Conservation (phyloP, 2,888 invertebrate genomes). For the Drosophila ochracea region DNA sequence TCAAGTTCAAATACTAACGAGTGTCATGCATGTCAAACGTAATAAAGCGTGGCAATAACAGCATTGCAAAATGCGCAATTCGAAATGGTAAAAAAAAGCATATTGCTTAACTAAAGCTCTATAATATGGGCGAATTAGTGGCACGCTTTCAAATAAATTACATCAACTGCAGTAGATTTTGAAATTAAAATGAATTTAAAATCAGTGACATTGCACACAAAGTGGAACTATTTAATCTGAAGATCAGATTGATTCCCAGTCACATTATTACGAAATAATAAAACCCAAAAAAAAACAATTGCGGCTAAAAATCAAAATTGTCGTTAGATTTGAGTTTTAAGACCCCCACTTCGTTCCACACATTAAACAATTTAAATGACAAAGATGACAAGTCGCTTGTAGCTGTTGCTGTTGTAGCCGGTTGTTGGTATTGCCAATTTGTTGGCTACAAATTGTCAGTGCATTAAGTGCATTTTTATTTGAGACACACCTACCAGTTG, state of each 20-base stretch:
- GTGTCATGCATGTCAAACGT: slow-evolving; percentile 53
- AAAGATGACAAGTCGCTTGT: slow-evolving; percentile 41
- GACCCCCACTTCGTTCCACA: slow-evolving; percentile 58
- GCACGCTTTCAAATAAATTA: slow-evolving; percentile 39
- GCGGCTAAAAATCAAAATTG: slow-evolving; percentile 9
- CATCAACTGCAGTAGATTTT: slow-evolving; percentile 7
- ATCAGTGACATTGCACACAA: slow-evolving; percentile 27
- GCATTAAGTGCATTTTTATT: slow-evolving; percentile 50
- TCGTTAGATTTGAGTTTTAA: slow-evolving; percentile 39
- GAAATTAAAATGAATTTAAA: slow-evolving; percentile 4
- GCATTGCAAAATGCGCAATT: slow-evolving; percentile 45
- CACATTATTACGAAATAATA: neutral
- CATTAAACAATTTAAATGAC: slow-evolving; percentile 62
- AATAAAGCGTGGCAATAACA: slow-evolving; percentile 45
- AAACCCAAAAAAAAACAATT: neutral
- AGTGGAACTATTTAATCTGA: slow-evolving; percentile 12
- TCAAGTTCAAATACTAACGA: slow-evolving; percentile 26
- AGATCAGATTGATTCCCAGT: slow-evolving; percentile 8
- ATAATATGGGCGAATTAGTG: slow-evolving; percentile 37
- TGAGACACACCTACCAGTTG: slow-evolving; percentile 35
- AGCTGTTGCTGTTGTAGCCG: neutral
- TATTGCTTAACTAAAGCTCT: slow-evolving; percentile 5
- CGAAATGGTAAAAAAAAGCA: slow-evolving; percentile 5
- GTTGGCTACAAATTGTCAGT: slow-evolving; percentile 44
- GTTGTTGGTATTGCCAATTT: slow-evolving; percentile 28